Evolutionary conservation across 2,113 vertebrate species (phyloP), one percentile per base, ranked within the genome.

Genomic region (Dascyllus trimaculatus): DNA sequence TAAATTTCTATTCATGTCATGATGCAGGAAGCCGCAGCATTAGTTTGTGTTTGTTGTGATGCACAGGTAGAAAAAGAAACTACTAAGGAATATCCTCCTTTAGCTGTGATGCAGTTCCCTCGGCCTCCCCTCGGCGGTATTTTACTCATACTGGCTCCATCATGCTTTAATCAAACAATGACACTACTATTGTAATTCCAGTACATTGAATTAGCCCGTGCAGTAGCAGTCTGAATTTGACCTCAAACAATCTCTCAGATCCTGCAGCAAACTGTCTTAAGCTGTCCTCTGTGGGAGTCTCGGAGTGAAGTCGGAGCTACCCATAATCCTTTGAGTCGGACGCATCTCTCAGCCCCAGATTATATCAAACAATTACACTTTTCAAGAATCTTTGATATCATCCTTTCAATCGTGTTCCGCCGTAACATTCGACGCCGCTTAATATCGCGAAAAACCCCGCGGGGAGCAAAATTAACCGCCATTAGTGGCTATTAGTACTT

Each of bases 401-500:
- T 72, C 48, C 46, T 40, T 70, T 78, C 62, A 75, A 10, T 64
- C 59, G 32, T 8, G 56, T 74, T 74, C 58, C 61, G 48, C 13
- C 65, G 52, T 46, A 68, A 54, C 60, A 38, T 69, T 77, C 21
- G 10, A 64, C 61, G 70, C 79, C 64, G 68, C 69, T 70, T 71
- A 66, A 85, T 71, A 49, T 73, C 7, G 10, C 52, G n/a, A n/a
- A n/a, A n/a, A 67, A 3, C 83, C 71, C 40, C 24, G 1, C 61
- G 29, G 71, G 75, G 54, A 66, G 57, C 15, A 7, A 26, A 85
- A 90, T 88, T 58, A 89, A 75, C 75, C 80, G 76, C 65, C 81
- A 91, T 92, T 90, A 90, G 69, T 67, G 64, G 77, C 62, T 74
- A 89, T 90, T 88, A 90, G 84, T 22, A n/a, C 40, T 62, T 80